Base-by-base conservation (phyloP, 2,888 invertebrate species). In the Pammene fasciana region DNA sequence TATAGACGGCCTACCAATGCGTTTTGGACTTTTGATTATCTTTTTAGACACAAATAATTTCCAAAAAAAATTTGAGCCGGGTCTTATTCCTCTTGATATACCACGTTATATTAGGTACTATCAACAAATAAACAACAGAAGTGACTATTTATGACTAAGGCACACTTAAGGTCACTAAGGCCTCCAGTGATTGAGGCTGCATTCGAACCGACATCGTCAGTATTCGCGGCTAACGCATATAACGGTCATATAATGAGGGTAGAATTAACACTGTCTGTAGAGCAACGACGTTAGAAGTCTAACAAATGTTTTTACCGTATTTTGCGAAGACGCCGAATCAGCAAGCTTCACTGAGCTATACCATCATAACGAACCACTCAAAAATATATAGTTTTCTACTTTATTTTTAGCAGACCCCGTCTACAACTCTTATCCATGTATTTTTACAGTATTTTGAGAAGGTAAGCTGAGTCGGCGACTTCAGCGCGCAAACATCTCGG, bases 401-500 rank as follows among this genome's bases (percentile, higher is more conserved):
- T 7, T 18, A 16, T 18, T 11, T 1, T 10, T 50, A 9, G 18
- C 3, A 50, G 50, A 11, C 10, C 10, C 11, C 0, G 14, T n/a
- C 36, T 26, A 9, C n/a, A 13, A 10, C 13, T 13, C 14, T 0
- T 55, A 46, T 38, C 11, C 38, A 48, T 41, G 60, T 60, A 45
- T 60, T 60, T 48, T 16, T 52, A 5, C 13, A 34, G 52, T 54
- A 50, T 60, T 60, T 60, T 54, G 45, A 43, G 36, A 50, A 41
- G 60, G 43, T 4, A 43, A 18, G 57, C 57, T 43, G 59, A 67
- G 59, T 14, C 59, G 6, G 26, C 26, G 4, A 26, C 26, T 26
- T 26, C 4, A 52, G 41, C 67, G 41, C 16, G 62, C 68, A 64
- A 68, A 68, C 67, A 62, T 11, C 62, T 66, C 54, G 45, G 59